phyloP scores from a whole-genome alignment of 1,140 invertebrate genomes.

The Tribolium castaneum region DNA sequence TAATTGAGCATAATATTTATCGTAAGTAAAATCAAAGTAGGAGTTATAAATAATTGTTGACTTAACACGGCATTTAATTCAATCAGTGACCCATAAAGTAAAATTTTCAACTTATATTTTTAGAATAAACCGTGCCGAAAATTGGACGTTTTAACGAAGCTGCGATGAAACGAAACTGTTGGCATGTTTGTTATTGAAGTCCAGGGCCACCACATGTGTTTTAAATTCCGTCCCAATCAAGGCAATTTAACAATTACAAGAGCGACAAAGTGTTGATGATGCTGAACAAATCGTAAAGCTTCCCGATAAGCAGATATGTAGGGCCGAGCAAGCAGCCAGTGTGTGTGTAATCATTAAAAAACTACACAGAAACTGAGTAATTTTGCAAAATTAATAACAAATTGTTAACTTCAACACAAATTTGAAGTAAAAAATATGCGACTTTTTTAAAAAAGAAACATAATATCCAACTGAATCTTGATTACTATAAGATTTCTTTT shows the following conservation, averaged over 20 bases:
- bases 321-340: neutral
- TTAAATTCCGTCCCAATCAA: constrained; percentile 39
- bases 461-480: too few species aligned
- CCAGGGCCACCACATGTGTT: constrained; percentile 27
- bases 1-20: neutral
- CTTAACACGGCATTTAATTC: neutral
- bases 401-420: too few species aligned
- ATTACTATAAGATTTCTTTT: too few species aligned
- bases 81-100: neutral
- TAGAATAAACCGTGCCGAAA: constrained; percentile 17
- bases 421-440: too few species aligned
- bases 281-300: neutral
- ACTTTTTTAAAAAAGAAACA: too few species aligned
- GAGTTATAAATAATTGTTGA: neutral
- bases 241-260: constrained; percentile 39
- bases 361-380: too few species aligned
- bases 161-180: constrained; percentile 27
- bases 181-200: constrained; percentile 23
- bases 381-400: too few species aligned
- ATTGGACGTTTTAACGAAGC: constrained; percentile 6
- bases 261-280: constrained; percentile 28
- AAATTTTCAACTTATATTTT: neutral
- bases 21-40: neutral
- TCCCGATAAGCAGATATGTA: neutral
- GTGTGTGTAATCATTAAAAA: neutral